Evolutionary conservation across 2,113 vertebrate species (phyloP), one percentile per base, ranked within the genome.

Genomic region (Vulpes lagopus): DNA sequence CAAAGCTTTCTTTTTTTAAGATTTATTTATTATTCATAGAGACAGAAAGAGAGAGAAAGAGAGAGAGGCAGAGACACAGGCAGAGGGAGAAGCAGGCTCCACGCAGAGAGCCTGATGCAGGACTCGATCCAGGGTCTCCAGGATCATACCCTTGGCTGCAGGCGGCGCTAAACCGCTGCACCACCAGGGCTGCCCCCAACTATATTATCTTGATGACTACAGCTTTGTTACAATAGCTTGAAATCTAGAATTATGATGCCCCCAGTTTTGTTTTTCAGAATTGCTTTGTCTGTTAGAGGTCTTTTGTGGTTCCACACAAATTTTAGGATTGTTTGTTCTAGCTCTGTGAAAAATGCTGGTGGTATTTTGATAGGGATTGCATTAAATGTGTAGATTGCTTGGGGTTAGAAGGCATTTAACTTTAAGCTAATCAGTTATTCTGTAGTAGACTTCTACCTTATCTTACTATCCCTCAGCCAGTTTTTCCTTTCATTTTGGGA

Each of bases 401-500:
- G 27, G 30, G 43, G 19, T 74, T 76, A 62, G 59, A 74, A 78
- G 25, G 55, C 11, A 32, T 89, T 91, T 86, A 86, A 53, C 20
- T 95, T 74, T 80, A 69, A 65, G 35, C 32, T 86, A 23, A 32
- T 81, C 7, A 38, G 3, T 85, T 71, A 27, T 23, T 67, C 38
- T 88, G 1, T 55, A 49, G 55, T 83, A 32, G 38, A 53, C 57
- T 79, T 95, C 6, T 80, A 11, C 55, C 20, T 94, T 60, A 62
- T 35, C 22, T 90, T 60, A 16, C 11, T 69, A 27, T 38, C 60
- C 43, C 16, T 85, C 73, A 74, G n/a, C 51, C 25, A 60, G 38
- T 85, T 96, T 90, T 86, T 82, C 59, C 30, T 89, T 96, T 65
- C 23, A 14, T 20, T 86, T n/a, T 73, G 55, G 30, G 65, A 92